These are phyloP conservation scores for Syngnathus scovelli DNA, from an alignment of 2,113 vertebrate genomes.

Conservation along the genomic window DNA sequence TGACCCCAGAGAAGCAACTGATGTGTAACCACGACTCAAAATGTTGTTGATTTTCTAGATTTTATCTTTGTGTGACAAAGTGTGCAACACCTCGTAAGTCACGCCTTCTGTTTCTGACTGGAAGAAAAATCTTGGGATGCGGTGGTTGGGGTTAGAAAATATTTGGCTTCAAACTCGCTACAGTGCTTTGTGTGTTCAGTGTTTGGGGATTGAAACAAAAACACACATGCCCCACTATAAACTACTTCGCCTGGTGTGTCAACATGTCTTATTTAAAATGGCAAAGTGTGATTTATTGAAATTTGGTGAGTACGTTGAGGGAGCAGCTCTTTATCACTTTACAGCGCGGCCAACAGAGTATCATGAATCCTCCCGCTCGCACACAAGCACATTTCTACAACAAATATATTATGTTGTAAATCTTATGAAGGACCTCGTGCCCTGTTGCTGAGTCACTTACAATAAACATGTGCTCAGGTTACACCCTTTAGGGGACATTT, in stretches of 20 bases:
- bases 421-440: slow-evolving; percentile 35
- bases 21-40: no score
- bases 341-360: background rate
- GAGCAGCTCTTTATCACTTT: background rate
- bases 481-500: slow-evolving; percentile 1
- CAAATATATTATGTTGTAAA: slow-evolving; percentile 34
- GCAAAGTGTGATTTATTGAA: background rate
- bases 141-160: no score
- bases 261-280: background rate
- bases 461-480: background rate
- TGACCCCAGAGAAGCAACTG: no score
- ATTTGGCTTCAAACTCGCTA: no score
- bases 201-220: background rate
- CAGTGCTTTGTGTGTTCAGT: no score
- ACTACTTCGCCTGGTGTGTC: slow-evolving; percentile 18
- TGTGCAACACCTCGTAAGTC: no score
- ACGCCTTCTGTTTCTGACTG: no score
- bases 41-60: no score
- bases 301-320: background rate
- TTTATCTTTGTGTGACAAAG: no score
- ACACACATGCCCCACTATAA: slow-evolving; percentile 8
- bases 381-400: slow-evolving; percentile 39
- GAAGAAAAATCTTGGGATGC: no score
- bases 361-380: slow-evolving; percentile 32
- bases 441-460: slow-evolving; percentile 27